These are phyloP conservation scores for Nannobrachium achirus DNA, from an alignment of 2,113 vertebrate species.

Conservation along the genomic window DNA sequence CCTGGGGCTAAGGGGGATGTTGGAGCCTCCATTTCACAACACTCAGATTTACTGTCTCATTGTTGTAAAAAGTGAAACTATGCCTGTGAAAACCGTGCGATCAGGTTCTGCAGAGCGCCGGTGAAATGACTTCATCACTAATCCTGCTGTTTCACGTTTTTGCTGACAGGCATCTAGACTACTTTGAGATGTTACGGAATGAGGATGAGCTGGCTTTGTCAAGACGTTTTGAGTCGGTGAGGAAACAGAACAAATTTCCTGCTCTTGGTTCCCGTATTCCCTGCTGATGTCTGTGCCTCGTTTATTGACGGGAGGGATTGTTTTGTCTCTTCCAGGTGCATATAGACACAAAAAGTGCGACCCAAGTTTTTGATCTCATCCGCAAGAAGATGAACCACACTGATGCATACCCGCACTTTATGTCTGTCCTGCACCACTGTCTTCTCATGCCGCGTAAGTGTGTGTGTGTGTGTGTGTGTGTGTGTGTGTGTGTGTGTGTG, in stretches of 20 bases:
- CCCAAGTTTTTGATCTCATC: conserved; percentile 96
- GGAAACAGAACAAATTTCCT: background rate
- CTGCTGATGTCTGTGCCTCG: background rate
- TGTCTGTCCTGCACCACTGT: conserved; percentile 98
- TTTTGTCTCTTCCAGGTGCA: conserved; percentile 83
- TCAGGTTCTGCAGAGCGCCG: background rate
- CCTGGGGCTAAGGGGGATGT: no score
- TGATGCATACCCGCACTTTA: conserved; percentile 97
- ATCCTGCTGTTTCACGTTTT: background rate
- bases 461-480: background rate
- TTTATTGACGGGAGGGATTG: background rate
- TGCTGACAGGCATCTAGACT: conserved; percentile 92
- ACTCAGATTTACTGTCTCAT: background rate
- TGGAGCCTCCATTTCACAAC: background rate
- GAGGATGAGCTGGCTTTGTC: conserved; percentile 97
- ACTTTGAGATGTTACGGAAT: conserved; percentile 98
- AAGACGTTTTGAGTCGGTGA: conserved; percentile 93
- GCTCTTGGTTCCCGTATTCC: background rate
- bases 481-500: background rate
- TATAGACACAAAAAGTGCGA: conserved; percentile 97
- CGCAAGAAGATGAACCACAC: conserved; percentile 96
- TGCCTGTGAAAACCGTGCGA: no score
- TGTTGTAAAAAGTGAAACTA: background rate
- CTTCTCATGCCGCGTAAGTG: conserved; percentile 99
- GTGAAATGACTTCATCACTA: background rate